Percentiles rank a stretch among this genome's conserved stretches.
Evolutionary conservation across 2,113 vertebrate genomes (phyloP).

Genomic region (Oncorhynchus gorbuscha): DNA sequence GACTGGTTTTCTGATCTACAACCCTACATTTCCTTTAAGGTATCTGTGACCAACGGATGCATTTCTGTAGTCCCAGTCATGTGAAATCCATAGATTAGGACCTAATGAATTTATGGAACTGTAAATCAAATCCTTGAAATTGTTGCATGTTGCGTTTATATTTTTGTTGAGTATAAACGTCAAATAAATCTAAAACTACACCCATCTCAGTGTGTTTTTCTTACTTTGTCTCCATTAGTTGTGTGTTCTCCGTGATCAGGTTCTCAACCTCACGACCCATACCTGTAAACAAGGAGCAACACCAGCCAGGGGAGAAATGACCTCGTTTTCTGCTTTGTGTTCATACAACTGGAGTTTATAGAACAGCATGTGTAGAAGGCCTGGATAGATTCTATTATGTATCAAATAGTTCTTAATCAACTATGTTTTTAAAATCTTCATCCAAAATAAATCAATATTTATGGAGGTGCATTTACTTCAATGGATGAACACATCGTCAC

Average conservation of each 20-base stretch:
- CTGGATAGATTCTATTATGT: too few relatives aligned
- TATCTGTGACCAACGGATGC: too few relatives aligned
- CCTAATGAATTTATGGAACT: too few relatives aligned
- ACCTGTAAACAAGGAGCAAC: conserved; percentile 72
- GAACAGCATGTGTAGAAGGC: not conserved
- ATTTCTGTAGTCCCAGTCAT: too few relatives aligned
- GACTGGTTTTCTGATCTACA: too few relatives aligned
- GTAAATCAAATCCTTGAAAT: too few relatives aligned
- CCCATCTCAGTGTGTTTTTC: conserved; percentile 23
- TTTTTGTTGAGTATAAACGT: too few relatives aligned
- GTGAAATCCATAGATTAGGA: too few relatives aligned
- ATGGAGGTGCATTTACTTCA: not conserved
- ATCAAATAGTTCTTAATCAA: not conserved
- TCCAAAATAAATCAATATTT: not conserved
- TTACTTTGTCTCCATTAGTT: conserved; percentile 98
- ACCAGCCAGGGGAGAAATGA: not conserved
- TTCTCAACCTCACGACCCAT: conserved; percentile 99
- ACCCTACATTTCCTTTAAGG: too few relatives aligned
- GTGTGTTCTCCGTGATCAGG: conserved; percentile 94
- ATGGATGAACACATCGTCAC: not conserved
- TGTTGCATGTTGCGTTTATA: too few relatives aligned
- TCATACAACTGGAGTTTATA: not conserved
- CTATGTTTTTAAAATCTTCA: not conserved
- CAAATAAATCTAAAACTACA: too few relatives aligned
- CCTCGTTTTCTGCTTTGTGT: not conserved